phyloP scores from a whole-genome alignment of 2,888 invertebrate species.

The Melinopterus prodromus region DNA sequence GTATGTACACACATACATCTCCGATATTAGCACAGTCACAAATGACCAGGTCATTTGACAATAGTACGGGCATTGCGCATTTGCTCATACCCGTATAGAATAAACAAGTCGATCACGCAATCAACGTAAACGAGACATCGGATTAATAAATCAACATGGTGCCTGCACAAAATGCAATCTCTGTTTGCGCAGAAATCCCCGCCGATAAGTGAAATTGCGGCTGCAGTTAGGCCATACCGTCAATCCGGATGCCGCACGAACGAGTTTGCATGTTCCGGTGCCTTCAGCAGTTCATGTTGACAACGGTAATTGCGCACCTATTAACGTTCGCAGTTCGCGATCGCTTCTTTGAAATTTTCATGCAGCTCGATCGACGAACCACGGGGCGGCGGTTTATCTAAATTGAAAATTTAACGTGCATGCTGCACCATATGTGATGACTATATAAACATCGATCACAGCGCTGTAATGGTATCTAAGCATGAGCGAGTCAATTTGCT shows the following conservation, averaged over 20 bases:
- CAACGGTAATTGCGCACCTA: not conserved
- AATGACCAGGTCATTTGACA: not conserved
- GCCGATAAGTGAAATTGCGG: slow-evolving; percentile 4
- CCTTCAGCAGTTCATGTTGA: not conserved
- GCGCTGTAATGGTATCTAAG: not conserved
- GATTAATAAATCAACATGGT: not conserved
- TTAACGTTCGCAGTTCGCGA: not conserved
- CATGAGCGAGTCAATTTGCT: not conserved
- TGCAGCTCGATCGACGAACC: not conserved
- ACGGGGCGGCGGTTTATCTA: not conserved
- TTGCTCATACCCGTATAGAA: not conserved
- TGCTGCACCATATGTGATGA: not conserved
- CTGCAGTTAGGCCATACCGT: not conserved
- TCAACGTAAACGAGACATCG: not conserved
- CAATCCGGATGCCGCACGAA: not conserved
- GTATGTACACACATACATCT: no score
- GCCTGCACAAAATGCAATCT: not conserved
- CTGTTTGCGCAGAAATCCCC: not conserved
- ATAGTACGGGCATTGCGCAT: not conserved
- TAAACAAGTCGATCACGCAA: not conserved
- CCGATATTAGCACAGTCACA: not conserved
- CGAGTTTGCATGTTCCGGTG: slow-evolving; percentile 4
- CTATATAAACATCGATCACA: not conserved
- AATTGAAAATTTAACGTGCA: not conserved
- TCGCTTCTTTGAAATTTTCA: not conserved